Evolutionary conservation across 2,113 vertebrate genomes (phyloP), one percentile per base, ranked within the genome.

Genomic region (Malaclemys terrapin): DNA sequence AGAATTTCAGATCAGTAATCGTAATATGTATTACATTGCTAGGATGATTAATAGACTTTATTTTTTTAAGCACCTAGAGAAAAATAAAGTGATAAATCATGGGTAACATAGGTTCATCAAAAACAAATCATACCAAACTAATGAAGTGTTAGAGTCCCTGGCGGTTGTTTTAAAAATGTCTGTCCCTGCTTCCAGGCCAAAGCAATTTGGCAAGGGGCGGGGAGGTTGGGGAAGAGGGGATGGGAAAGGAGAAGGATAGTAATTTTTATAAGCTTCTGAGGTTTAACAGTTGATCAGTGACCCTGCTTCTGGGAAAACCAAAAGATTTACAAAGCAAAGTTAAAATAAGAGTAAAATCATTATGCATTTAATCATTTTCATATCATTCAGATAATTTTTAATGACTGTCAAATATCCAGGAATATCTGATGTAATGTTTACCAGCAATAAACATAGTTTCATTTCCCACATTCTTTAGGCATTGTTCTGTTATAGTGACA

Each of bases 21-120:
- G 80, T 89, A 94, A 45, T 94, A 86, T 45, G 47, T 94, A 65
- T 22, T 93, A 91, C 89, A 95, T 90, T 95, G 47, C 31, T 76
- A 29, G 29, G 45, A 86, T 80, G 80, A 89, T 93, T 96, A 91
- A 92, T 81, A 85, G 81, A 31, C 52, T 94, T 86, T 91, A 10
- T 80, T 95, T 95, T 59, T 91, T 88, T 87, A 94, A 89, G 31
- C 57, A 94, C 59, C 50, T 85, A 80, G 47, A 89, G 54, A 76
- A 93, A 96, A 90, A 90, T 54, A 80, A 93, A 93, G 53, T 29
- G 57, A 2, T 45, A 94, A 79, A 47, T 93, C 94, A 80, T 85
- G 86, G 85, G 52, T 89, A 95, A 84, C 11, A 88, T 92, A 38
- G 81, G 24, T 83, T 94, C 1, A 89, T 96, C 84, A 93, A 75